These are phyloP conservation scores for Eulithis testata DNA, from an alignment of 2,888 invertebrate species.

Conservation along the genomic window DNA sequence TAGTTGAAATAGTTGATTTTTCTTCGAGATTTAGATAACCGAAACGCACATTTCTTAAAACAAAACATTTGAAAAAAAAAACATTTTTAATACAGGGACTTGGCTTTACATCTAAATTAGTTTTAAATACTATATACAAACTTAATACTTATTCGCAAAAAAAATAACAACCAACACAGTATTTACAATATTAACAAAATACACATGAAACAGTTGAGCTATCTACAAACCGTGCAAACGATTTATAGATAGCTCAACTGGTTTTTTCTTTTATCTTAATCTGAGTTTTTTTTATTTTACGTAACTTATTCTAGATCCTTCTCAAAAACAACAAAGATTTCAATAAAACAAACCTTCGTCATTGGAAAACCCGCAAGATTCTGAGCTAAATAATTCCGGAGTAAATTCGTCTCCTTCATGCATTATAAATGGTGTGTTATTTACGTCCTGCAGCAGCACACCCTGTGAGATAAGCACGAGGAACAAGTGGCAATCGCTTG, in stretches of 20 bases:
- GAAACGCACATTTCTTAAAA: too few relatives aligned
- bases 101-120: too few relatives aligned
- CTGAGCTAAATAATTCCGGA: conserved; percentile 42
- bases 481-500: too few relatives aligned
- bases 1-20: conserved; percentile 77
- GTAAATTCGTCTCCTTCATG: conserved; percentile 42
- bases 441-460: conserved; percentile 39
- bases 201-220: too few relatives aligned
- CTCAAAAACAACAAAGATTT: conserved; percentile 29
- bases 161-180: too few relatives aligned
- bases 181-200: too few relatives aligned
- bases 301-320: not conserved
- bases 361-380: conserved; percentile 37
- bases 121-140: too few relatives aligned
- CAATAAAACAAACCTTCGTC: conserved; percentile 26
- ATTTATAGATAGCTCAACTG: too few relatives aligned
- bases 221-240: too few relatives aligned
- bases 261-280: too few relatives aligned
- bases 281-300: not conserved
- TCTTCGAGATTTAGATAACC: conserved; percentile 21
- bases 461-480: conserved; percentile 3
- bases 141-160: too few relatives aligned
- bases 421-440: conserved; percentile 44
- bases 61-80: not conserved
- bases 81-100: too few relatives aligned